phyloP scores from a whole-genome alignment of 2,888 invertebrate species.

The Aradus depressus region DNA sequence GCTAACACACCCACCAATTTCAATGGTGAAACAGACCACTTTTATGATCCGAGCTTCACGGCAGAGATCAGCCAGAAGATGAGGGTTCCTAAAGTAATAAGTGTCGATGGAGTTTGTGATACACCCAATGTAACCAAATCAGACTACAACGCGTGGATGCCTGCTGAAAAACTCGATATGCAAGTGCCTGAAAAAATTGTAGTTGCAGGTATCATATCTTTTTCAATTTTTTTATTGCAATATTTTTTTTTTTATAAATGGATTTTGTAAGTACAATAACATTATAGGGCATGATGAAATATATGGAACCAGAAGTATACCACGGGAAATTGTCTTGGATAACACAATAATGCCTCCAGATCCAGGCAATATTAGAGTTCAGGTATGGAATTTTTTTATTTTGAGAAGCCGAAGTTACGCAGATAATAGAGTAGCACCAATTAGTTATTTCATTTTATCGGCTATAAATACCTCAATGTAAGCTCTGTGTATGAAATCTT shows the following conservation, averaged over 20 bases:
- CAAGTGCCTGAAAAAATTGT: constrained; percentile 87
- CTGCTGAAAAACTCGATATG: constrained; percentile 69
- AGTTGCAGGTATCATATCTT: constrained; percentile 56
- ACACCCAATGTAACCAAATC: constrained; percentile 35
- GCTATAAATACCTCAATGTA: too few species aligned
- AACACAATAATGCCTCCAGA: constrained; percentile 64
- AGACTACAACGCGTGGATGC: constrained; percentile 23
- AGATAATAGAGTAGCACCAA: too few species aligned
- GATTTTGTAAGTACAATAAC: not conserved
- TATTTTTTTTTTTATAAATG: not conserved
- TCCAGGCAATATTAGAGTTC: constrained; percentile 63
- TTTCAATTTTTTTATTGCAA: not conserved
- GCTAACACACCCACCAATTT: constrained; percentile 46
- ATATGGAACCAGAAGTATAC: constrained; percentile 64
- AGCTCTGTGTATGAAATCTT: too few species aligned
- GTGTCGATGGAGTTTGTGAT: constrained; percentile 57
- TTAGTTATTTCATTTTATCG: too few species aligned
- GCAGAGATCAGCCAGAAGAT: constrained; percentile 69
- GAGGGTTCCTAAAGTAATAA: constrained; percentile 68
- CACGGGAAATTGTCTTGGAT: constrained; percentile 73
- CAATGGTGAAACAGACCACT: constrained; percentile 46
- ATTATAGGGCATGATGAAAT: constrained; percentile 47
- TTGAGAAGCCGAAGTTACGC: not conserved
- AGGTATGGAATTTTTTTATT: constrained; percentile 33
- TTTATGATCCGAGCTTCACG: constrained; percentile 56